phyloP scores from a whole-genome alignment of 1,140 invertebrate species.

The Dendroctonus valens region DNA sequence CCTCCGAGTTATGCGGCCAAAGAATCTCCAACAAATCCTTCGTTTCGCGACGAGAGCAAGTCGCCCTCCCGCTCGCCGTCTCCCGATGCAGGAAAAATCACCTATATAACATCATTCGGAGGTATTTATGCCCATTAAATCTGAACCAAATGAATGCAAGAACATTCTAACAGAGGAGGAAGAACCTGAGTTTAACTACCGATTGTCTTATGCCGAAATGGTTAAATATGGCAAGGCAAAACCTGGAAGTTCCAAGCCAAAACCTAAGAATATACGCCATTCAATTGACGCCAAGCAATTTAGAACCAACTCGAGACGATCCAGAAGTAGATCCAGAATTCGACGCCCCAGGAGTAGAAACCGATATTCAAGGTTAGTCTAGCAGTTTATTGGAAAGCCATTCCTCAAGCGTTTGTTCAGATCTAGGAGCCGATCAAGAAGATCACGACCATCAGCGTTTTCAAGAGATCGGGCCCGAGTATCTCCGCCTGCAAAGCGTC shows the following conservation, averaged over 20 bases:
- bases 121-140: constrained; percentile 49
- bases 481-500: constrained; percentile 34
- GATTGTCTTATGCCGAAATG: constrained; percentile 60
- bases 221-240: constrained; percentile 57
- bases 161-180: constrained; percentile 63
- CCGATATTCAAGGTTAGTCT: constrained; percentile 39
- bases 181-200: constrained; percentile 51
- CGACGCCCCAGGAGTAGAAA: constrained; percentile 2
- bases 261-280: constrained; percentile 35
- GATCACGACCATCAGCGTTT: neutral
- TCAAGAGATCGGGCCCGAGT: no score
- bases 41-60: constrained; percentile 55
- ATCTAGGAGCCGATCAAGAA: constrained; percentile 31
- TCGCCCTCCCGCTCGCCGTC: constrained; percentile 68
- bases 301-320: constrained; percentile 44
- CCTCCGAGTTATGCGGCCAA: constrained; percentile 86
- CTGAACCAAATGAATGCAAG: neutral
- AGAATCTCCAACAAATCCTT: constrained; percentile 55
- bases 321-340: constrained; percentile 42
- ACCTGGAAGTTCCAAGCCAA: constrained; percentile 37
- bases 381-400: no score
- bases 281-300: constrained; percentile 37
- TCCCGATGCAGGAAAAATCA: constrained; percentile 72
- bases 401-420: neutral
- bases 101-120: constrained; percentile 94